A percentile compares a stretch with the other conserved stretches of the same genome.
Evolutionary conservation across 53 echinoderm and acorn worm genomes (phyloP).

Genomic region (Crossaster papposus): DNA sequence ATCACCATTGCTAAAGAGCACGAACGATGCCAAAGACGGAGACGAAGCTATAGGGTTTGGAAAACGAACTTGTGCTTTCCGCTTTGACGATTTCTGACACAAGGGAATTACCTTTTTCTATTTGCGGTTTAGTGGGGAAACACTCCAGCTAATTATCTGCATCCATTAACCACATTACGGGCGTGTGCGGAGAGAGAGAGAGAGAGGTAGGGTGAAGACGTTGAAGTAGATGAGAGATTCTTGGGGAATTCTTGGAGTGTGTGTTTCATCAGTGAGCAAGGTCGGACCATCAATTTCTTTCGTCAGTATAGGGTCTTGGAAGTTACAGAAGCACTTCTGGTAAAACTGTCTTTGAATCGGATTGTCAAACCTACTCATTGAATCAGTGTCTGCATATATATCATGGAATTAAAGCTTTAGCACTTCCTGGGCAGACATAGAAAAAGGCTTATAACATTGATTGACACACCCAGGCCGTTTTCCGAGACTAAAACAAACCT

Average conservation of each 20-base stretch:
- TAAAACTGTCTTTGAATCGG: too few species aligned
- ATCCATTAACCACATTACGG: conserved; percentile 28
- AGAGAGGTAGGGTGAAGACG: not conserved
- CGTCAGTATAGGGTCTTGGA: not conserved
- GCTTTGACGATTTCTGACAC: conserved; percentile 7
- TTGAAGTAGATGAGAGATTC: not conserved
- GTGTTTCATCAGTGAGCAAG: not conserved
- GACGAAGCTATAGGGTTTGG: not conserved
- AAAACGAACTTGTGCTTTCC: conserved; percentile 5
- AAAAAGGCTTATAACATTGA: too few species aligned
- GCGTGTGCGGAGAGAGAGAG: not conserved
- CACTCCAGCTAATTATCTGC: conserved; percentile 22
- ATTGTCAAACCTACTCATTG: too few species aligned
- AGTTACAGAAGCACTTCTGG: too few species aligned
- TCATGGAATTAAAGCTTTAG: too few species aligned
- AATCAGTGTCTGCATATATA: too few species aligned
- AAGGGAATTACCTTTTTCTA: conserved; percentile 35
- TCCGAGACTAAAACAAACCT: too few species aligned
- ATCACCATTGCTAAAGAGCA: too few species aligned
- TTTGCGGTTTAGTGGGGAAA: conserved; percentile 20
- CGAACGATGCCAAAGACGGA: too few species aligned
- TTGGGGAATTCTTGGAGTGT: not conserved
- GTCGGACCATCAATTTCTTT: not conserved
- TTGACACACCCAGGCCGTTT: too few species aligned
- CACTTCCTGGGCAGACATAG: too few species aligned